Base-by-base conservation (phyloP, 2,797 vertebrate species). In the Lates japonicus region DNA sequence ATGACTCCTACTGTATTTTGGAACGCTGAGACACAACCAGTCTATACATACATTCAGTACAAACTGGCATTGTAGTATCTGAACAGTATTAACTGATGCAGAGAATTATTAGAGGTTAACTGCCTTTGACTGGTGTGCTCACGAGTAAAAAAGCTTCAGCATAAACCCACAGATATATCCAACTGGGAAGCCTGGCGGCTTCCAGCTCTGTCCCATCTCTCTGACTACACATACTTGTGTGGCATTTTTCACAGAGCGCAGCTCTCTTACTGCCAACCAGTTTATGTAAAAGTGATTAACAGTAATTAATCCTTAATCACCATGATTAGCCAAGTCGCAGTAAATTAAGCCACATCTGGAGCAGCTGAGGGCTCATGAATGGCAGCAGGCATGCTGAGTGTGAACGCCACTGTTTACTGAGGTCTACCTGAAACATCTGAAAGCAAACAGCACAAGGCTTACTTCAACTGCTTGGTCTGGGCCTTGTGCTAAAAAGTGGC, bases 251-350 rank as follows among this genome's bases (percentile, higher is more conserved):
- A 97, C 95, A 95, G 95, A 95, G 96, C 95, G 90, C 91, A 88
- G 95, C 96, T 97, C 97, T 97, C 96, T 97, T 94, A 96, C 97
- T 97, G 97, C 97, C 96, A 96, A 97, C 97, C 97, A 97, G 97
- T 98, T 98, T 98, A 98, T 98, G 97, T 98, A 97, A 97, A 98
- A 97, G 97, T 98, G 98, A 99, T 98, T 98, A 98, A 98, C 96
- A 97, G 96, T 97, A 98, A 99, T 98, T 98, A 99, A 98, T 97
- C 96, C 97, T 97, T 98, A 98, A 99, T 99, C 98, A 98, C 96
- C 96, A 95, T 98, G 97, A 99, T 98, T 99, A 99, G 97, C 97
- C 96, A 97, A 98, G 97, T 98, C 95, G 96, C 98, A 98, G 97
- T 98, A 98, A 98, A 99, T 98, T 97, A 99, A 97, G 96, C 97